Percentiles rank a stretch among this genome's conserved stretches.
These are phyloP conservation scores for Phalera bucephala DNA, from an alignment of 2,888 invertebrate genomes.

Conservation along the genomic window DNA sequence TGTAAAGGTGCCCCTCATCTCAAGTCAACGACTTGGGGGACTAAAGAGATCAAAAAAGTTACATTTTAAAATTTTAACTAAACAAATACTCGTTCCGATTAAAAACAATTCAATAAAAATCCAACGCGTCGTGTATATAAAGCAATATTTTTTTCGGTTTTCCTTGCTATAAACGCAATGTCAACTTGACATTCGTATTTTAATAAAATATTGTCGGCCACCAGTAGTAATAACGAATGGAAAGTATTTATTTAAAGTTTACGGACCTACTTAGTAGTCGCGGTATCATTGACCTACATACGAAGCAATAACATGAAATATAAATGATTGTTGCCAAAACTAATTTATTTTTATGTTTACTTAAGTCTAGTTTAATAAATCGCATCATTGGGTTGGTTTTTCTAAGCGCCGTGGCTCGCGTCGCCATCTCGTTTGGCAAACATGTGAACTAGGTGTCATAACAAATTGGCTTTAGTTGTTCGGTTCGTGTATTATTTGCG, in stretches of 20 bases:
- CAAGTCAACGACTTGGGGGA: constrained; percentile 50
- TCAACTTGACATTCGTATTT: constrained; percentile 37
- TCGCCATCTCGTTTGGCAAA: not conserved
- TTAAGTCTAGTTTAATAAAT: not conserved
- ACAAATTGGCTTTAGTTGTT: constrained; percentile 2
- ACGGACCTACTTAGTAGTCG: constrained; percentile 3
- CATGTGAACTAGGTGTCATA: constrained; percentile 6
- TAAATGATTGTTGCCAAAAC: constrained; percentile 8
- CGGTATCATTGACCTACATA: constrained; percentile 8
- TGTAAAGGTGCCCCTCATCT: constrained; percentile 56
- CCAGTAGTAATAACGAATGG: constrained; percentile 15
- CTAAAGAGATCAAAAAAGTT: constrained; percentile 40
- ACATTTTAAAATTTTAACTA: constrained; percentile 50
- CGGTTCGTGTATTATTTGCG: no score
- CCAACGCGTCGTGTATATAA: constrained; percentile 13
- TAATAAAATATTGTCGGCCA: constrained; percentile 23
- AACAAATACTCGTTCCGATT: constrained; percentile 26
- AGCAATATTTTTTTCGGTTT: constrained; percentile 27
- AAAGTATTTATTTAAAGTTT: constrained; percentile 12
- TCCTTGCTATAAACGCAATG: constrained; percentile 34
- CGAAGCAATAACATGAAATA: constrained; percentile 5
- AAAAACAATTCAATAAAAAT: constrained; percentile 34
- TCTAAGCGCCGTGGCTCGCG: not conserved
- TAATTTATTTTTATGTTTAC: constrained; percentile 6
- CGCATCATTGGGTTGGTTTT: not conserved